A percentile compares a stretch with the other conserved stretches of the same genome.
phyloP scores from a whole-genome alignment of 2,797 vertebrate species.

The Telmatherina bonti region DNA sequence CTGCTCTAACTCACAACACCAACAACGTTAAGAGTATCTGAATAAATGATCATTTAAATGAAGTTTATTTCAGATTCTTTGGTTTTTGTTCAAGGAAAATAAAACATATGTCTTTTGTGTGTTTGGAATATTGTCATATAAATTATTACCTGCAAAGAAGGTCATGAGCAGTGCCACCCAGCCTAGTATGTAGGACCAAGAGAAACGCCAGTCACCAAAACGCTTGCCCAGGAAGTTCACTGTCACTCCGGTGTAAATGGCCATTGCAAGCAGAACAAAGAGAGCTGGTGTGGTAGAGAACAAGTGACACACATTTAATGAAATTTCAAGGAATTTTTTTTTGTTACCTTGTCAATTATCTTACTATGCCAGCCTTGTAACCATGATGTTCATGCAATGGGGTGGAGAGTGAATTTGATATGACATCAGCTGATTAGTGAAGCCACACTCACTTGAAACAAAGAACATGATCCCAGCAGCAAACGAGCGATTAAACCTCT shows the following conservation, averaged over 20 bases:
- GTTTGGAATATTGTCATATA: neutral
- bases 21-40: neutral
- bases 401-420: neutral
- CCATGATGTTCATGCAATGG: neutral
- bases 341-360: neutral
- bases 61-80: neutral
- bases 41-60: constrained; percentile 9
- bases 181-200: constrained; percentile 92
- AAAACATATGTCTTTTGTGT: neutral
- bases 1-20: neutral
- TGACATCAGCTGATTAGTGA: neutral
- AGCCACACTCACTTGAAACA: constrained; percentile 86
- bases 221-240: constrained; percentile 89
- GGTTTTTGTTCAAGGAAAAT: neutral
- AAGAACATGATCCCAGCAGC: constrained; percentile 90
- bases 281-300: constrained; percentile 72
- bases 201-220: constrained; percentile 91
- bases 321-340: neutral
- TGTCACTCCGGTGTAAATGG: constrained; percentile 90
- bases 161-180: constrained; percentile 92
- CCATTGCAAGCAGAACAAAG: constrained; percentile 88
- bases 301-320: neutral
- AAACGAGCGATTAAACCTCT: constrained; percentile 89
- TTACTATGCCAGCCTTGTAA: neutral
- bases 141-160: constrained; percentile 88